Evolutionary conservation across 2,888 invertebrate species (phyloP), one percentile per base, ranked within the genome.

Genomic region (Tachina lurida): DNA sequence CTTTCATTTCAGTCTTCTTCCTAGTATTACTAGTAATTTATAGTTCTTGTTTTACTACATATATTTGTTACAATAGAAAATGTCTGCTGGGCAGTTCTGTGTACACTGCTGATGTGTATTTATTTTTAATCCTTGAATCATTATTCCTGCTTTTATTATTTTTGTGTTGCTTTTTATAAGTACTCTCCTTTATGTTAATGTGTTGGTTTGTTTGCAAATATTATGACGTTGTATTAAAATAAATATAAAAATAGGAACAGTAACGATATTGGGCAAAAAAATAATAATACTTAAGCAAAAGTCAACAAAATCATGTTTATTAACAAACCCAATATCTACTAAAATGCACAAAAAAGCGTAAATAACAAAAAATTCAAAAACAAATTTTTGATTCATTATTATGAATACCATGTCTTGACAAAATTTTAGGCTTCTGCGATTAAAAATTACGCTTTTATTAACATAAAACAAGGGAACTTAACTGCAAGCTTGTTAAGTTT

Each of bases 241-340:
- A 31, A 31, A 63, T 12, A 62, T 10, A 8, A n/a, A 22, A n/a
- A 13, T 10, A 47, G 22, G 49, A 3, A 49, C 10, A 67, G 4
- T 31, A 31, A 31, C n/a, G n/a, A 67, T 67, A 67, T 67, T 67
- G n/a, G 49, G 22, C n/a, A 22, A 49, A n/a, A 22, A 49, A n/a
- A 60, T n/a, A 39, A 58, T 31, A 65, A 49, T 49, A 31, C n/a
- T 15, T 22, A 39, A 49, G 10, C 31, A 1, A 67, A n/a, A 13
- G 4, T 1, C 22, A 49, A 31, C 39, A 7, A 58, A 39, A 39
- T 31, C 31, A 31, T 31, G 47, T 10, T 47, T 47, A 22, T 0
- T 0, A n/a, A 10, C 10, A 49, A 19, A 56, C 31, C 49, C 45
- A 49, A 49, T 9, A n/a, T 9, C n/a, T 31, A 62, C 3, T n/a